Conservation (phyloP, 2,113 vertebrate genomes). For the Rhipidura dahli region DNA sequence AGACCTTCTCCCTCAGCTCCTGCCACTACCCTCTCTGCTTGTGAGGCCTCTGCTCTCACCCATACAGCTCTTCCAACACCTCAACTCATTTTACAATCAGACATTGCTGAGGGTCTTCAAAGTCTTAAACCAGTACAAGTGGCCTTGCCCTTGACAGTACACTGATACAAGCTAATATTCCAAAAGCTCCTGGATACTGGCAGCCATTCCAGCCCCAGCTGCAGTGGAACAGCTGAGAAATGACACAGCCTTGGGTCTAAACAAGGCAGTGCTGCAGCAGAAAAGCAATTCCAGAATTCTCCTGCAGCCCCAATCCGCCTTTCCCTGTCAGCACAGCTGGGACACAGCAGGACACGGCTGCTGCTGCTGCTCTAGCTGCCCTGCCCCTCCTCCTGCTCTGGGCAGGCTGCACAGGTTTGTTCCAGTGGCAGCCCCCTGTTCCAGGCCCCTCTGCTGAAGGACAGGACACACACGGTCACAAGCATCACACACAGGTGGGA, state of each 20-base stretch:
- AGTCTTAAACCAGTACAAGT: background rate
- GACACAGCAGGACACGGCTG: background rate
- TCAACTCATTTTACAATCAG: background rate
- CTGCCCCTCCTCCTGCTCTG: background rate
- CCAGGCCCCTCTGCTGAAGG: background rate
- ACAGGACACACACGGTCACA: background rate
- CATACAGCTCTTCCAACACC: background rate
- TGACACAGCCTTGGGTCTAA: background rate
- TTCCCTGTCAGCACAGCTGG: background rate
- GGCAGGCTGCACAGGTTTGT: background rate
- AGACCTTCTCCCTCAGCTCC: background rate
- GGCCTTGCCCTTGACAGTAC: background rate
- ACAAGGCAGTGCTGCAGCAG: background rate
- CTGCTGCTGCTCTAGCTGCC: background rate
- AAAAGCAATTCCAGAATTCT: background rate
- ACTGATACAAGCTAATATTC: background rate
- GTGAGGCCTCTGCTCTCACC: background rate
- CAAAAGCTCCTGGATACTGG: background rate
- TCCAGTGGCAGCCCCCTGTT: background rate
- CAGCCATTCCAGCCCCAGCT: background rate
- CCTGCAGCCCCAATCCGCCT: accelerated
- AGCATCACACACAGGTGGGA: background rate
- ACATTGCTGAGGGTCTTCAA: background rate
- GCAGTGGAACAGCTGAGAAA: background rate
- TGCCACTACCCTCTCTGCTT: background rate